These are phyloP conservation scores for Leucophenga montana DNA, from an alignment of 2,888 invertebrate genomes.

Conservation along the genomic window DNA sequence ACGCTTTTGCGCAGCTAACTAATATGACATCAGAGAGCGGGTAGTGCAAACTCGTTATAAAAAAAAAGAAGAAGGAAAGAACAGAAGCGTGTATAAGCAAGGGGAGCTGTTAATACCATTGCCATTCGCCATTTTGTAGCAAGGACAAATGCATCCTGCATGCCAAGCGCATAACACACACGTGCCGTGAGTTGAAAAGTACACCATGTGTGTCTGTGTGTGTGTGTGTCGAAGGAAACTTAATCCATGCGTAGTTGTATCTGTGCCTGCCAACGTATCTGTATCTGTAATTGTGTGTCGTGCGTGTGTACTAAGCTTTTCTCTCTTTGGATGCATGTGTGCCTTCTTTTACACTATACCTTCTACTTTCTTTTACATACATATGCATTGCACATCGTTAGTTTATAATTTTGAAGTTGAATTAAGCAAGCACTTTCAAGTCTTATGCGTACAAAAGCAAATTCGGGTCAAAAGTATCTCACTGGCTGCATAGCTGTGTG, in stretches of 20 bases:
- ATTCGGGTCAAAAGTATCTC: slow-evolving; percentile 59
- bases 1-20: no score
- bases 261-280: not conserved
- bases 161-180: no score
- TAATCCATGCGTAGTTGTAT: slow-evolving; percentile 23
- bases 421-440: slow-evolving; percentile 51
- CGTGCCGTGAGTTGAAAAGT: no score
- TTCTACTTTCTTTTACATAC: no score
- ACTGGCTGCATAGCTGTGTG: not conserved
- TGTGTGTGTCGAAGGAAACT: slow-evolving; percentile 3
- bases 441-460: slow-evolving; percentile 40
- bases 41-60: no score
- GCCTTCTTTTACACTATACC: not conserved
- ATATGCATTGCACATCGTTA: slow-evolving; percentile 57
- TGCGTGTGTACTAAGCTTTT: slow-evolving; percentile 36
- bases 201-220: not conserved
- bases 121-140: no score
- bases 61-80: no score
- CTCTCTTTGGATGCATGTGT: not conserved
- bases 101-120: no score
- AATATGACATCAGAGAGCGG: no score
- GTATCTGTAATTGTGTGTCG: slow-evolving; percentile 30
- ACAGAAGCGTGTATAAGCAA: no score
- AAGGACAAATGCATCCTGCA: no score
- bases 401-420: slow-evolving; percentile 68